These are phyloP conservation scores for Orgyia antiqua DNA, from an alignment of 2,888 invertebrate species.

Conservation along the genomic window DNA sequence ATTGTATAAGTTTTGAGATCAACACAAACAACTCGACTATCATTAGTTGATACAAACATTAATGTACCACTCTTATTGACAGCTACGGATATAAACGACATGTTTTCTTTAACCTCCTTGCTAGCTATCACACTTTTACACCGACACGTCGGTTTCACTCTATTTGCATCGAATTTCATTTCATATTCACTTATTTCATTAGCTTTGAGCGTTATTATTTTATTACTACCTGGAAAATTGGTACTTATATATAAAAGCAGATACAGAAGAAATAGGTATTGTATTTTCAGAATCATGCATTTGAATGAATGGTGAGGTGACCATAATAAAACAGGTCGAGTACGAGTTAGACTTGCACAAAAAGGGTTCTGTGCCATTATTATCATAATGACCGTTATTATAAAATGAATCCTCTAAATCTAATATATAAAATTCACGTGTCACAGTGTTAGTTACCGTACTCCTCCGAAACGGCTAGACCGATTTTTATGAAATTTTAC, in stretches of 20 bases:
- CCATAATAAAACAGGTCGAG: no score
- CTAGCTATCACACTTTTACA: conserved; percentile 42
- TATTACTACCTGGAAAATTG: conserved; percentile 51
- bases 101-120: conserved; percentile 45
- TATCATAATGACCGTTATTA: no score
- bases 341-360: no score
- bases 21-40: conserved; percentile 58
- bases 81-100: conserved; percentile 52
- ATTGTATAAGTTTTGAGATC: conserved; percentile 55
- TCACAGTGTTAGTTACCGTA: no score
- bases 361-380: no score
- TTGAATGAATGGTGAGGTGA: no score
- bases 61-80: conserved; percentile 61
- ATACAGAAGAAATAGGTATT: no score
- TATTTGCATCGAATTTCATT: conserved; percentile 33
- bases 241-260: not conserved
- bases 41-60: conserved; percentile 64
- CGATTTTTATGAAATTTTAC: no score
- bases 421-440: no score
- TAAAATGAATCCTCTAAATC: no score
- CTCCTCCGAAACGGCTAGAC: no score
- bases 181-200: conserved; percentile 56
- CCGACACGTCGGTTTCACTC: conserved; percentile 35
- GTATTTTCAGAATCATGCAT: no score
- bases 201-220: conserved; percentile 55